Evolutionary conservation across 1,140 invertebrate genomes (phyloP).

Genomic region (Cephus cinctus): DNA sequence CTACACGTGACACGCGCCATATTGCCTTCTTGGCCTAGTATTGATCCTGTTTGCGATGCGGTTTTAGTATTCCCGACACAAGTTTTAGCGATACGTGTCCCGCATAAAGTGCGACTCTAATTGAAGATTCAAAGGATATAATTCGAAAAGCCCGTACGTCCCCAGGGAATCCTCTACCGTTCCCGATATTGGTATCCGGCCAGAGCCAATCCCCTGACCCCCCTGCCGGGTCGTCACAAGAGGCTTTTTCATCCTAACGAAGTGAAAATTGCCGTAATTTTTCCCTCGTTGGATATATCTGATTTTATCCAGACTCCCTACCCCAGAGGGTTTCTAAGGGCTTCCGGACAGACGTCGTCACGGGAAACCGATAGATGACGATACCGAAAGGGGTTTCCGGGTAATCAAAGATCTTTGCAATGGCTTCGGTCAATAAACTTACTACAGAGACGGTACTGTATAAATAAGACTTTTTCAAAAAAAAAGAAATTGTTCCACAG

Average conservation of each 20-base stretch:
- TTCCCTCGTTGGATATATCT: no score
- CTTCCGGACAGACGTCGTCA: no score
- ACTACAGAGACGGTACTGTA: no score
- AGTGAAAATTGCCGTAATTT: slow-evolving; percentile 51
- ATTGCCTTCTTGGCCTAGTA: slow-evolving; percentile 21
- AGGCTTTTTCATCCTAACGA: slow-evolving; percentile 37
- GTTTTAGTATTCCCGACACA: slow-evolving; percentile 53
- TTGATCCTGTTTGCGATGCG: slow-evolving; percentile 48
- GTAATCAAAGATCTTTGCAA: no score
- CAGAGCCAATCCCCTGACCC: no score
- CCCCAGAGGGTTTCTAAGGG: no score
- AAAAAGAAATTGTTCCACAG: no score
- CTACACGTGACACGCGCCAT: not conserved
- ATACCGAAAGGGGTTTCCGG: no score
- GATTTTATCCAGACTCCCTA: no score
- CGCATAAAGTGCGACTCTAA: slow-evolving; percentile 41
- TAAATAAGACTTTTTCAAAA: no score
- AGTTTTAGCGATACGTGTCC: slow-evolving; percentile 51
- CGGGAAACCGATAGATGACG: no score
- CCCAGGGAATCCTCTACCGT: slow-evolving; percentile 13
- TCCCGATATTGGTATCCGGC: slow-evolving; percentile 26
- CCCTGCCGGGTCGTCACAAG: not conserved
- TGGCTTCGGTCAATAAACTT: no score
- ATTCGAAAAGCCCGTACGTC: slow-evolving; percentile 34
- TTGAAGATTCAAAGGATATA: slow-evolving; percentile 58